These are phyloP conservation scores for Choloepus didactylus DNA, from an alignment of 2,797 vertebrate species.

Conservation along the genomic window DNA sequence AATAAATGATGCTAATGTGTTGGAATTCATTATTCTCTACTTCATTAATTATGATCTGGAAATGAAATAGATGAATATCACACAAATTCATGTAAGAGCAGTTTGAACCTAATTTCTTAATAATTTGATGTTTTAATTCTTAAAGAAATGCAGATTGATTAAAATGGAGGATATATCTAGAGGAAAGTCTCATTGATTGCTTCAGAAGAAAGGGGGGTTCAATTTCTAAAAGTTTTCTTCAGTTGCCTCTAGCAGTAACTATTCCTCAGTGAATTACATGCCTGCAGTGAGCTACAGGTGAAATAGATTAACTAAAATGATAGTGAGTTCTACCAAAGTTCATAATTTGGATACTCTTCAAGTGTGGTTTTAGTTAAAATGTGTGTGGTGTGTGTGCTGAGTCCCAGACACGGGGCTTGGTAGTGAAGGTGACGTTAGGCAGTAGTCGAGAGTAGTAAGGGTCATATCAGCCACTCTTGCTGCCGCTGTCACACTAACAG, in stretches of 20 bases:
- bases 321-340: background rate
- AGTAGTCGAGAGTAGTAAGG: background rate
- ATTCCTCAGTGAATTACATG: background rate
- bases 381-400: background rate
- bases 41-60: slow-evolving; percentile 65
- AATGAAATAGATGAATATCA: slow-evolving; percentile 23
- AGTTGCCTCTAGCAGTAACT: background rate
- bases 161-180: slow-evolving; percentile 58
- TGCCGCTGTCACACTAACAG: background rate
- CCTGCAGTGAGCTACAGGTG: slow-evolving; percentile 7
- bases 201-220: slow-evolving; percentile 26
- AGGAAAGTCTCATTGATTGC: slow-evolving; percentile 56
- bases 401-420: background rate
- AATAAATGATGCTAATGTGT: slow-evolving; percentile 17
- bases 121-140: slow-evolving; percentile 71
- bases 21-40: slow-evolving; percentile 24
- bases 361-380: background rate
- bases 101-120: slow-evolving; percentile 33
- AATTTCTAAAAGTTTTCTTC: slow-evolving; percentile 5
- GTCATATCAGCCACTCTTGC: background rate
- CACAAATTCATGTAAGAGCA: background rate
- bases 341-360: background rate
- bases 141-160: slow-evolving; percentile 61
- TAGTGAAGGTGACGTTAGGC: background rate
- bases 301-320: slow-evolving; percentile 34